Evolutionary conservation across 2,113 vertebrate species (phyloP).

Genomic region (Rhea pennata): DNA sequence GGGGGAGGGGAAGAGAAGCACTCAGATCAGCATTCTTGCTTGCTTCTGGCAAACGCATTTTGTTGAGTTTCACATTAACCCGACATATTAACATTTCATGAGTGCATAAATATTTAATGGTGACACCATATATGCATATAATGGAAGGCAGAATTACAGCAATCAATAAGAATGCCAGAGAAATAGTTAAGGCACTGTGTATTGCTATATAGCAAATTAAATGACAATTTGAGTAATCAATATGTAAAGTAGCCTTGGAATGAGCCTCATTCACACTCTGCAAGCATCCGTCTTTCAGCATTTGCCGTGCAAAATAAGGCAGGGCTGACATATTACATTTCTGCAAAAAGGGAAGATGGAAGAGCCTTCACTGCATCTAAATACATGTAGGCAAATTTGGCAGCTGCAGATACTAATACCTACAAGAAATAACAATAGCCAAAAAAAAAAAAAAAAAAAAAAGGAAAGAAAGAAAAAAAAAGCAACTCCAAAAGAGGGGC

Average conservation of each 20-base stretch:
- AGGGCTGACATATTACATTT: background rate
- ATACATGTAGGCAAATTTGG: background rate
- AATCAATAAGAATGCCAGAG: conserved; percentile 72
- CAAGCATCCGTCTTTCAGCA: background rate
- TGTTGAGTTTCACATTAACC: conserved; percentile 60
- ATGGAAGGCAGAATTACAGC: conserved; percentile 65
- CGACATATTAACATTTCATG: conserved; percentile 76
- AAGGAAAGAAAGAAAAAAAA: background rate
- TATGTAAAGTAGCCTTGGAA: conserved; percentile 71
- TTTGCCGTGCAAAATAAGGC: conserved; percentile 26
- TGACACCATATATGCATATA: conserved; percentile 65
- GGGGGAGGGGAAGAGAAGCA: background rate
- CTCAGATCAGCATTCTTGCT: background rate
- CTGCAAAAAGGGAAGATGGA: background rate
- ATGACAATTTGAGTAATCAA: conserved; percentile 75
- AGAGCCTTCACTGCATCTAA: background rate
- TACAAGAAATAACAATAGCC: background rate
- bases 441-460: background rate
- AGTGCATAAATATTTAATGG: conserved; percentile 76
- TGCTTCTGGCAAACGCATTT: conserved; percentile 24
- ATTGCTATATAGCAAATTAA: conserved; percentile 76
- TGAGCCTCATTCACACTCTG: conserved; percentile 9
- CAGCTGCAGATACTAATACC: background rate
- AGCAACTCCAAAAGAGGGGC: background rate
- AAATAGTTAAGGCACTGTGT: conserved; percentile 65